Percentiles rank a stretch among this genome's conserved stretches.
Conservation (phyloP, 2,888 invertebrate species). For the Opisthograptis luteolata region DNA sequence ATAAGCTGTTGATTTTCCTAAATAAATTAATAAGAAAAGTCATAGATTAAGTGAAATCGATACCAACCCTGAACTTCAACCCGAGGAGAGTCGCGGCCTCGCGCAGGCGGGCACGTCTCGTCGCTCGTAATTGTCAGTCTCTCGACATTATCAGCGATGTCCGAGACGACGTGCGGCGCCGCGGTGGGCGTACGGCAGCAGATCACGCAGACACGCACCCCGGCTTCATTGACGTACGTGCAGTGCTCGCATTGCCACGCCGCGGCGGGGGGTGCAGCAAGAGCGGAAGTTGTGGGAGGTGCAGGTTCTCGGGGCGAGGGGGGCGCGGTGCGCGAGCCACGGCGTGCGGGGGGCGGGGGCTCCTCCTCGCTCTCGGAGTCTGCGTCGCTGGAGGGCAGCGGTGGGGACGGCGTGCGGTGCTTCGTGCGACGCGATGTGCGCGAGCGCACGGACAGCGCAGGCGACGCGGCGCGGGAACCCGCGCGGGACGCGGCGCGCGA, state of each 20-base stretch:
- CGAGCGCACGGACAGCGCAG: conserved; percentile 88
- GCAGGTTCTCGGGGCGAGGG: neutral
- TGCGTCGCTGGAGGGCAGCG: conserved; percentile 82
- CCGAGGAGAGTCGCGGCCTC: conserved; percentile 36
- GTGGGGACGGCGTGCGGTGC: conserved; percentile 71
- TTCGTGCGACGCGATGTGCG: conserved; percentile 85
- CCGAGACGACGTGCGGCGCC: conserved; percentile 53
- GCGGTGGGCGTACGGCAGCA: conserved; percentile 92
- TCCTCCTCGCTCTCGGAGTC: conserved; percentile 85
- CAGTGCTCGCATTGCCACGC: conserved; percentile 96
- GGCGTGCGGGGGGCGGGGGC: conserved; percentile 23
- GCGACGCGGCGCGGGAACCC: conserved; percentile 87
- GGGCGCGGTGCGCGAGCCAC: conserved; percentile 16
- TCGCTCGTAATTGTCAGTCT: conserved; percentile 41
- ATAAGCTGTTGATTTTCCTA: too few species aligned
- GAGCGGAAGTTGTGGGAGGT: too few species aligned
- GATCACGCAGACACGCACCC: conserved; percentile 91
- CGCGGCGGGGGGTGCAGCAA: conserved; percentile 79
- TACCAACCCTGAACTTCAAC: conserved; percentile 80
- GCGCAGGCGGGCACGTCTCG: conserved; percentile 27
- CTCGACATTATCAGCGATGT: conserved; percentile 39
- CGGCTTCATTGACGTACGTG: conserved; percentile 93
- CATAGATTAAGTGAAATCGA: too few species aligned
- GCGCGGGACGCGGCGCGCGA: conserved; percentile 84
- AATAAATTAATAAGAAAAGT: neutral